Conservation (phyloP, 2,113 vertebrate species). For the Hydropotes inermis region DNA sequence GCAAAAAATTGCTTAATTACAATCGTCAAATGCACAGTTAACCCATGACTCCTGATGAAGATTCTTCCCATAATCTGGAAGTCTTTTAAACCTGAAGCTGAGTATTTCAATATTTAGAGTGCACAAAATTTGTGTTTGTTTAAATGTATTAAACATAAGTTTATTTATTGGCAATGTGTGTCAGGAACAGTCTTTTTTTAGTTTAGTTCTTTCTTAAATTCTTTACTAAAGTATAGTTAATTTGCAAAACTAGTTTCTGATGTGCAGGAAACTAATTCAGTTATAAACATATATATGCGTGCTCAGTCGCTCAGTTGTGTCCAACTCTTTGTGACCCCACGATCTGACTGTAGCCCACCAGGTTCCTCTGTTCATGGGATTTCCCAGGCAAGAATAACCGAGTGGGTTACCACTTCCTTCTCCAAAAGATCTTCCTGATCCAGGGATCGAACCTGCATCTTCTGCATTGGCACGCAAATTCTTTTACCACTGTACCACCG, state of each 20-base stretch:
- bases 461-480: background rate
- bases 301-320: background rate
- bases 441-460: rapidly evolving
- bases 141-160: background rate
- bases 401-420: background rate
- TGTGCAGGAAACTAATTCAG: background rate
- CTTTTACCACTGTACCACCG: background rate
- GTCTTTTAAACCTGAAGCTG: background rate
- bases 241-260: background rate
- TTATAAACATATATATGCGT: background rate
- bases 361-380: background rate
- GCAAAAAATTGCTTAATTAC: background rate
- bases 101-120: background rate
- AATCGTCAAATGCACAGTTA: background rate
- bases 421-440: background rate
- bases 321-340: background rate
- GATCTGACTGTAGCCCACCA: background rate
- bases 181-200: background rate
- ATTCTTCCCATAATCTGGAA: background rate
- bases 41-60: background rate
- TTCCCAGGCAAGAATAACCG: background rate
- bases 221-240: background rate
- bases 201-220: background rate
- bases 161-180: background rate
- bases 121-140: background rate